Conservation (phyloP, 2,797 vertebrate species). For the Miichthys miiuy region DNA sequence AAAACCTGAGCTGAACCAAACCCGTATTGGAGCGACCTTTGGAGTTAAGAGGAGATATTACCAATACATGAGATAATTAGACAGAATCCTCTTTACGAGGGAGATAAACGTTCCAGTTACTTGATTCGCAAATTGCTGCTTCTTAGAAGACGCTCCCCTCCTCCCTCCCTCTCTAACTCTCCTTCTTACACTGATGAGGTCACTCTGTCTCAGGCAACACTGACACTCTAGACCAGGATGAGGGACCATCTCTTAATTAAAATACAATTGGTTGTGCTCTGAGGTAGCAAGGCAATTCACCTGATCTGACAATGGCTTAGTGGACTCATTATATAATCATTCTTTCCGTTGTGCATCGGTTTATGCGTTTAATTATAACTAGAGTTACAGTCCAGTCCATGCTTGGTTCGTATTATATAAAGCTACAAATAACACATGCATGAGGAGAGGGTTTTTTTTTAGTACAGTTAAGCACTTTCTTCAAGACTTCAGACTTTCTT, state of each 20-base stretch:
- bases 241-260: conserved; percentile 87
- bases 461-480: conserved; percentile 29
- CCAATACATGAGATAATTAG: conserved; percentile 19
- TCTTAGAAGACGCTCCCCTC: conserved; percentile 18
- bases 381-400: conserved; percentile 2
- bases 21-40: conserved; percentile 13
- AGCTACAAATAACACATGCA: conserved; percentile 35
- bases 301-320: conserved; percentile 71
- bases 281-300: conserved; percentile 65
- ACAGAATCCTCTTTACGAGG: conserved; percentile 30
- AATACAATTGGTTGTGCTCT: conserved; percentile 77
- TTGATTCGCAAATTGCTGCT: conserved; percentile 19
- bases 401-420: conserved; percentile 21
- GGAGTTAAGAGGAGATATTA: conserved; percentile 54
- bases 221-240: conserved; percentile 82
- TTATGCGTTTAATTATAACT: conserved; percentile 55
- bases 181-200: conserved; percentile 77
- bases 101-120: conserved; percentile 31
- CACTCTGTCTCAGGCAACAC: conserved; percentile 79
- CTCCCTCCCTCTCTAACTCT: conserved; percentile 31
- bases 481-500: conserved; percentile 41
- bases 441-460: neutral
- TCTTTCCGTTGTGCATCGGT: conserved; percentile 52
- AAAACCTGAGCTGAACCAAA: neutral
- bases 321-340: conserved; percentile 69